Conservation (phyloP, 2,113 vertebrate species). For the Hemicordylus capensis region DNA sequence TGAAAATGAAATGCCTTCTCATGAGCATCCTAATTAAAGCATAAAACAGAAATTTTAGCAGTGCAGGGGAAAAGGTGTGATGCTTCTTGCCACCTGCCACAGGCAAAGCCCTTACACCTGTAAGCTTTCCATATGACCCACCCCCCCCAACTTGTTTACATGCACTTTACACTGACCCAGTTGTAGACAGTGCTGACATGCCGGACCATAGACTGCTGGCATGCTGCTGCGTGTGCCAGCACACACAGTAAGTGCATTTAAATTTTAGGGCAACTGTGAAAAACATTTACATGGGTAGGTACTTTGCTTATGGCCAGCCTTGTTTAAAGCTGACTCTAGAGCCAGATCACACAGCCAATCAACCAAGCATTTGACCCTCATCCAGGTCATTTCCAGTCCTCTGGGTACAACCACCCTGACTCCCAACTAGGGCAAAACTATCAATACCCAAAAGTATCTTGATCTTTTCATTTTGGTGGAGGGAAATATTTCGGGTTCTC, state of each 20-base stretch:
- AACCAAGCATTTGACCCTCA: neutral
- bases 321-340: too few relatives aligned
- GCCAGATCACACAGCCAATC: neutral
- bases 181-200: neutral
- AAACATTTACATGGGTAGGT: neutral
- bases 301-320: neutral
- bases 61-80: neutral
- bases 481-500: too few relatives aligned
- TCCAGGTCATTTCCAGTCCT: neutral
- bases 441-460: slow-evolving; percentile 17
- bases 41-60: too few relatives aligned
- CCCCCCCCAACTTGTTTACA: neutral
- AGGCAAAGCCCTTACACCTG: neutral
- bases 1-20: slow-evolving; percentile 34
- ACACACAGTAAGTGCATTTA: neutral
- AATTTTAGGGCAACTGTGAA: neutral
- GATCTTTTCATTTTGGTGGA: slow-evolving; percentile 2
- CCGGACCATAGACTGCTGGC: neutral
- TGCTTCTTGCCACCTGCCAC: neutral
- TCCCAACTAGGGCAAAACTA: slow-evolving; percentile 31
- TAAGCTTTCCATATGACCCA: neutral
- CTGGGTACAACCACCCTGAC: neutral
- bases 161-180: neutral
- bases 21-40: slow-evolving; percentile 20
- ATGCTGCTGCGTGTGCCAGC: neutral